phyloP scores from a whole-genome alignment of 37 sponge, comb jelly and placozoan species.

The Halichondria panicea region DNA sequence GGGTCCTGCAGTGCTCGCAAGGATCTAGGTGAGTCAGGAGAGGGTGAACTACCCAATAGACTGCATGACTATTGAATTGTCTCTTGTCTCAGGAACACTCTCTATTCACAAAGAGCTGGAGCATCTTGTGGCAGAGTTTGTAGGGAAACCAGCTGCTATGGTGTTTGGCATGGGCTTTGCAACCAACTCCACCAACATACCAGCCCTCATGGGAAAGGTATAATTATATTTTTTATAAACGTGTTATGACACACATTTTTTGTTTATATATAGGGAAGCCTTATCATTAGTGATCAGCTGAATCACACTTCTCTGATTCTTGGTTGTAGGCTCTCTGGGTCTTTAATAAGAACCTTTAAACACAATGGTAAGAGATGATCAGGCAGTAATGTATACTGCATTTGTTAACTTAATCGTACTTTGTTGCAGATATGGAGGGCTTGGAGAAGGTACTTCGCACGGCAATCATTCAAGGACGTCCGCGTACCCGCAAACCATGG shows the following conservation, averaged over 20 bases:
- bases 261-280: slow-evolving; percentile 70
- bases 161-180: slow-evolving; percentile 99
- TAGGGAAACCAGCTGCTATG: slow-evolving; percentile 88
- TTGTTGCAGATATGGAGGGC: slow-evolving; percentile 66
- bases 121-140: slow-evolving; percentile 76
- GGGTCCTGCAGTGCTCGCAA: slow-evolving; percentile 62
- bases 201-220: slow-evolving; percentile 89
- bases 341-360: slow-evolving; percentile 83
- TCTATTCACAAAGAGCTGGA: slow-evolving; percentile 79
- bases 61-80: neutral
- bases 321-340: slow-evolving; percentile 89
- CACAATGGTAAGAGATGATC: slow-evolving; percentile 81
- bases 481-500: slow-evolving; percentile 92
- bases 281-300: slow-evolving; percentile 92
- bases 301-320: slow-evolving; percentile 94
- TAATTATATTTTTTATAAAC: neutral
- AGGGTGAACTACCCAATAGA: neutral
- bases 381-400: too few relatives aligned
- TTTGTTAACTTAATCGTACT: too few relatives aligned
- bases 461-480: slow-evolving; percentile 90
- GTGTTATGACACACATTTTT: neutral
- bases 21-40: slow-evolving; percentile 80
- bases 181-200: slow-evolving; percentile 95
- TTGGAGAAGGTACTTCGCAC: slow-evolving; percentile 82
- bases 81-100: slow-evolving; percentile 60